Evolutionary conservation across 2,797 vertebrate species (phyloP).

Genomic region (Gephyroberyx darwinii): DNA sequence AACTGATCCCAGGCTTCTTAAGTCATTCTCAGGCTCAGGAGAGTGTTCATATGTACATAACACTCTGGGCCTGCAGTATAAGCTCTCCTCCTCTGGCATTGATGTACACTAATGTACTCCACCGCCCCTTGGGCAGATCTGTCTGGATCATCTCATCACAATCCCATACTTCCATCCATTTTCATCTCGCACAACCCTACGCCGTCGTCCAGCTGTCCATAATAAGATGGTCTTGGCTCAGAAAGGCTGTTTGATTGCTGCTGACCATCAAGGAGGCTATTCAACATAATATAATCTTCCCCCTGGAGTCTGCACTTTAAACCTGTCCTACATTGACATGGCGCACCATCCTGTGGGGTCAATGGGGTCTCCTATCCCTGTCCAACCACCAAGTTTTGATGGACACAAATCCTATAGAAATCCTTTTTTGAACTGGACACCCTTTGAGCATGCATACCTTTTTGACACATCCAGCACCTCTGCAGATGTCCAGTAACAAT

Average conservation of each 20-base stretch:
- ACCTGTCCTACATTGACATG: slow-evolving; percentile 72
- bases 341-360: slow-evolving; percentile 62
- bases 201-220: slow-evolving; percentile 31
- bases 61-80: slow-evolving; percentile 28
- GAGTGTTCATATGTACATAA: slow-evolving; percentile 30
- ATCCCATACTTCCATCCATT: slow-evolving; percentile 52
- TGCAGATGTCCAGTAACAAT: slow-evolving; percentile 68
- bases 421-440: slow-evolving; percentile 56
- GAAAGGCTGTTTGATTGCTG: slow-evolving; percentile 57
- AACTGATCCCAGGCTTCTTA: slow-evolving; percentile 32
- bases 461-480: slow-evolving; percentile 63
- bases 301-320: slow-evolving; percentile 60
- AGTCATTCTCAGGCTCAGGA: slow-evolving; percentile 32
- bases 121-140: slow-evolving; percentile 56
- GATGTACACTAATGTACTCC: slow-evolving; percentile 68
- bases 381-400: slow-evolving; percentile 63
- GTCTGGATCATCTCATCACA: slow-evolving; percentile 69
- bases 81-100: slow-evolving; percentile 50
- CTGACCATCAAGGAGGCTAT: slow-evolving; percentile 39
- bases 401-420: slow-evolving; percentile 77
- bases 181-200: slow-evolving; percentile 22
- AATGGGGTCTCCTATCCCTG: slow-evolving; percentile 70
- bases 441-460: slow-evolving; percentile 52
- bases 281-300: slow-evolving; percentile 71
- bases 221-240: slow-evolving; percentile 56